phyloP scores from a whole-genome alignment of 2,113 vertebrate species.

The Pachyramphus minor region DNA sequence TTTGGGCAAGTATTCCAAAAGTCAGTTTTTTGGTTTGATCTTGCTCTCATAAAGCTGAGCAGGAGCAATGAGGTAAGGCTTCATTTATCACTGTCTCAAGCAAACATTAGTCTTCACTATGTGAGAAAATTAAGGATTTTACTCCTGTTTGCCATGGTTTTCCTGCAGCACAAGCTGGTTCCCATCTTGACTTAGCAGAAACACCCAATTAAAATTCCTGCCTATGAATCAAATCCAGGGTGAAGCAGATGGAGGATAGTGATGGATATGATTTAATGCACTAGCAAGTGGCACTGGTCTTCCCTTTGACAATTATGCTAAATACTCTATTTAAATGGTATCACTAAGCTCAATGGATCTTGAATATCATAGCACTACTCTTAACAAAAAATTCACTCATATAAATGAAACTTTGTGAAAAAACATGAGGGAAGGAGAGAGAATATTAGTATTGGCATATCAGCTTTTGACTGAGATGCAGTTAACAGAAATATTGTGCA shows the following conservation, averaged over 20 bases:
- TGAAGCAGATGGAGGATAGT: neutral
- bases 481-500: neutral
- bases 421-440: neutral
- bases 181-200: neutral
- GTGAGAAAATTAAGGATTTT: slow-evolving; percentile 12
- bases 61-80: neutral
- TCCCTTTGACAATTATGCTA: neutral
- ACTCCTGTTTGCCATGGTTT: neutral
- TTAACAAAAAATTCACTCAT: neutral
- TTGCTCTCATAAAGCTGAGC: neutral
- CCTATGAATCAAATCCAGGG: neutral
- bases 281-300: neutral
- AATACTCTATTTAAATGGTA: neutral
- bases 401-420: neutral
- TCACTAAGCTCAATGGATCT: neutral
- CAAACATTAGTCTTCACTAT: neutral
- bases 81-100: slow-evolving; percentile 16
- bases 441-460: neutral
- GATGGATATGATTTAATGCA: neutral
- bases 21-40: neutral
- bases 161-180: neutral
- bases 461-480: neutral
- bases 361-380: neutral
- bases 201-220: neutral
- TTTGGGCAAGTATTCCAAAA: neutral